A percentile compares a stretch with the other conserved stretches of the same genome.
These are phyloP conservation scores for Dasypus novemcinctus DNA, from an alignment of 2,113 vertebrate species.

Conservation along the genomic window DNA sequence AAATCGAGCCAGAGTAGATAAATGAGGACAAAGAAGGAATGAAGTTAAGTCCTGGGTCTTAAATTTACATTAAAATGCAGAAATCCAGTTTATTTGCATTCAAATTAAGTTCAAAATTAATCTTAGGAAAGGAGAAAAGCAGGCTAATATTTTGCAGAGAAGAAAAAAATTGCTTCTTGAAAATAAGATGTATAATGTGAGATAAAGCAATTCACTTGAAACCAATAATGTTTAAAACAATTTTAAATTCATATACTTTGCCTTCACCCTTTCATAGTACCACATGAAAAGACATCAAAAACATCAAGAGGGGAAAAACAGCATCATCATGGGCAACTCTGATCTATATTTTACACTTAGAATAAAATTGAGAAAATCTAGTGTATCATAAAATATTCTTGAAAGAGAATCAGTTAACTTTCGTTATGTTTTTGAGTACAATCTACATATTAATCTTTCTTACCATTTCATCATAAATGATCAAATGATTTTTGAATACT, in stretches of 20 bases:
- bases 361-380: slow-evolving; percentile 28
- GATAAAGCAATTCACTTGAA: slow-evolving; percentile 42
- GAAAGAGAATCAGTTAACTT: not conserved
- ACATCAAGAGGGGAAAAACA: slow-evolving; percentile 43
- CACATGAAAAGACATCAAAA: slow-evolving; percentile 50
- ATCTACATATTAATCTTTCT: not conserved
- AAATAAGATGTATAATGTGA: slow-evolving; percentile 21
- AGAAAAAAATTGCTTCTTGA: not conserved
- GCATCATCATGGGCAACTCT: slow-evolving; percentile 30
- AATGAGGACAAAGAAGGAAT: not conserved
- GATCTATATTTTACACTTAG: slow-evolving; percentile 61
- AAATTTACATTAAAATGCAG: not conserved
- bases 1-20: not conserved
- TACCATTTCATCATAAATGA: not conserved
- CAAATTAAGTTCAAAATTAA: slow-evolving; percentile 48
- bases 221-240: slow-evolving; percentile 57
- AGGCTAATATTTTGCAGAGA: slow-evolving; percentile 11
- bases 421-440: not conserved
- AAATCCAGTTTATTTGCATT: slow-evolving; percentile 29
- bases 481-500: not conserved
- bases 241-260: slow-evolving; percentile 39
- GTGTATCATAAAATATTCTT: slow-evolving; percentile 44
- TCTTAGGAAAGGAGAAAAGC: not conserved
- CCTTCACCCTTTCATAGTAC: not conserved
- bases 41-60: not conserved